Base-by-base conservation (phyloP, 2,797 vertebrate genomes). In the Clarias platycephalus region DNA sequence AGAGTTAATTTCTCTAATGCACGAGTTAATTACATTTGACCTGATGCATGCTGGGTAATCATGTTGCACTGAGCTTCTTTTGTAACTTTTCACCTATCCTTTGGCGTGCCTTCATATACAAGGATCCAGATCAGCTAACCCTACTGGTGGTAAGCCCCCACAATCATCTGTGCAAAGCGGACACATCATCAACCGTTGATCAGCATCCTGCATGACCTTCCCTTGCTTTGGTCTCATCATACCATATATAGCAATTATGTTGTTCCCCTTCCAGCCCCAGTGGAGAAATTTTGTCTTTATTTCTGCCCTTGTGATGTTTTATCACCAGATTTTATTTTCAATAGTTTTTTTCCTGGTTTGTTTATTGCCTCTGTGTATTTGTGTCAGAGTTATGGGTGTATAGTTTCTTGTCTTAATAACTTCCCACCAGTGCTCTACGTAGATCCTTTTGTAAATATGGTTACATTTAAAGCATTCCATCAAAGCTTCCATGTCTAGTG, bases 41-140 rank as follows among this genome's bases (percentile, higher is more conserved):
- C 90, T 91, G 91, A 88, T 90, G 96, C 96, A 96, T 96, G 95
- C 94, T 96, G 95, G 94, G 93, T 89, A 91, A 89, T 87, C 78
- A 88, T 88, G 89, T 95, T 90, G 93, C 92, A 89, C 89, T 91
- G 84, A 92, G 91, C 93, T 88, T 92, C 92, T 94, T 92, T 93
- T 90, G 94, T 93, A 94, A 92, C 91, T 95, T 90, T 94, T 91
- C 92, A 91, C 96, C 95, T 96, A 95, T 97, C 95, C 95, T 94
- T 95, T 95, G 92, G 92, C 93, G 95, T 94, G 96, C 97, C 95
- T 93, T 94, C 96, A 95, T 96, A 96, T 93, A 93, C 94, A 97
- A 99, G 98, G 98, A 99, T 99, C 98, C 96, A 97, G 98, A 96
- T 99, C 98, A 94, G 98, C 98, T 95, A 99, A 99, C 95, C 97